These are phyloP conservation scores for Eulemur macaco DNA, from an alignment of 2,113 vertebrate genomes.

Conservation along the genomic window DNA sequence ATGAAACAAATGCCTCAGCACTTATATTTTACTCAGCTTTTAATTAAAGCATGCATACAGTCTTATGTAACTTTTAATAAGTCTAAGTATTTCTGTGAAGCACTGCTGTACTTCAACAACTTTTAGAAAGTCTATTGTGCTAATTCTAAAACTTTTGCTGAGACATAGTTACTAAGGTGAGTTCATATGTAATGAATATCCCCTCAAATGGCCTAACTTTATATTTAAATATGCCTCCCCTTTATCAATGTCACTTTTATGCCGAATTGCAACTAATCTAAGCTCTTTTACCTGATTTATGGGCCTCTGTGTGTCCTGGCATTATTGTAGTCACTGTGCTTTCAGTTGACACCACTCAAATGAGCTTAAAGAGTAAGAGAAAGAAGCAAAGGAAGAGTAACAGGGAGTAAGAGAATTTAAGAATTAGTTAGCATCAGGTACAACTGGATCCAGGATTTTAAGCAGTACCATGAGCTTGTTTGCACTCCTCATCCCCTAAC, in stretches of 20 bases:
- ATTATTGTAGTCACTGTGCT: background rate
- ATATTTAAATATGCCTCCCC: background rate
- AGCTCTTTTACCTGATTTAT: background rate
- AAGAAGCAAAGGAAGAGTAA: background rate
- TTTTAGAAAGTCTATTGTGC: background rate
- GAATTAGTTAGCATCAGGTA: background rate
- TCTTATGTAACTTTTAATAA: constrained; percentile 64
- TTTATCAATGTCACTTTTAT: background rate
- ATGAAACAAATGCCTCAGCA: constrained; percentile 56
- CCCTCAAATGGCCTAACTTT: background rate
- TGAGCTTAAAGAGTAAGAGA: background rate
- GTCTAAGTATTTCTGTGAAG: constrained; percentile 1
- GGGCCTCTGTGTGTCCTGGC: background rate
- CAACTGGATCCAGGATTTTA: background rate
- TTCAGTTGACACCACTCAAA: background rate
- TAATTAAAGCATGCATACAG: constrained; percentile 63
- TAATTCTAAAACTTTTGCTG: constrained; percentile 3
- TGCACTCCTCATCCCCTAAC: rapidly evolving
- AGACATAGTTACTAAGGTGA: background rate
- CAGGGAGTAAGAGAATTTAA: background rate
- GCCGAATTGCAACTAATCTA: background rate
- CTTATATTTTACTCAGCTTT: constrained; percentile 53
- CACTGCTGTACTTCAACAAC: background rate
- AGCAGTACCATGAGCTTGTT: background rate
- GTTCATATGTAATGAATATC: background rate